Evolutionary conservation across 2,113 vertebrate genomes (phyloP).

Genomic region (Catharus fuscescens): DNA sequence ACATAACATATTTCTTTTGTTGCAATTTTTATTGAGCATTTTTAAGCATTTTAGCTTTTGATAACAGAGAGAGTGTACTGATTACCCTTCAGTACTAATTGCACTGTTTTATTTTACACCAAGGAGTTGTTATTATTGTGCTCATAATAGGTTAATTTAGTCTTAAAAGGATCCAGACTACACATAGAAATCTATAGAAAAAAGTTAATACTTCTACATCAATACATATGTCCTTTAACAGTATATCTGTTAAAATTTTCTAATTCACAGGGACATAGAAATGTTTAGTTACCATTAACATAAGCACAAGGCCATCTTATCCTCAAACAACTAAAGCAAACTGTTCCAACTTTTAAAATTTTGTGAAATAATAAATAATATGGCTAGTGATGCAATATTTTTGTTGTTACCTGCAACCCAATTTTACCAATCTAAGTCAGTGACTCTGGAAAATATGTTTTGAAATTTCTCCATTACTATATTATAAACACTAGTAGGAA

Average conservation of each 20-base stretch:
- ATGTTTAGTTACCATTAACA: background rate
- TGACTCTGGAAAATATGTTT: background rate
- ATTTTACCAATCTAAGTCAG: background rate
- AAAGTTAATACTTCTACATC: background rate
- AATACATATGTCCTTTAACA: background rate
- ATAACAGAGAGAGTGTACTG: background rate
- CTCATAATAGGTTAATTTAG: background rate
- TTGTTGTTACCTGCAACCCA: background rate
- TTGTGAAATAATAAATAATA: background rate
- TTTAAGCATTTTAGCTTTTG: background rate
- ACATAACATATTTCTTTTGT: background rate
- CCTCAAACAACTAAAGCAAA: background rate
- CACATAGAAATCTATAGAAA: background rate
- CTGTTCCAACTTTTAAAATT: background rate
- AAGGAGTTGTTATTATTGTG: background rate
- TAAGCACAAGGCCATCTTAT: background rate
- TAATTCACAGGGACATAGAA: background rate
- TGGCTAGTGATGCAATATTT: background rate
- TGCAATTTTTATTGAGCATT: background rate
- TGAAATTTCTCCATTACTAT: background rate
- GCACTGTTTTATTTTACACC: background rate
- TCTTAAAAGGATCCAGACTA: background rate
- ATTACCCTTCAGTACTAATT: background rate
- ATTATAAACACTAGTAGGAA: background rate
- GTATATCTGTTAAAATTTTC: background rate